phyloP scores from a whole-genome alignment of 2,888 invertebrate genomes.

The Lymantria monacha region DNA sequence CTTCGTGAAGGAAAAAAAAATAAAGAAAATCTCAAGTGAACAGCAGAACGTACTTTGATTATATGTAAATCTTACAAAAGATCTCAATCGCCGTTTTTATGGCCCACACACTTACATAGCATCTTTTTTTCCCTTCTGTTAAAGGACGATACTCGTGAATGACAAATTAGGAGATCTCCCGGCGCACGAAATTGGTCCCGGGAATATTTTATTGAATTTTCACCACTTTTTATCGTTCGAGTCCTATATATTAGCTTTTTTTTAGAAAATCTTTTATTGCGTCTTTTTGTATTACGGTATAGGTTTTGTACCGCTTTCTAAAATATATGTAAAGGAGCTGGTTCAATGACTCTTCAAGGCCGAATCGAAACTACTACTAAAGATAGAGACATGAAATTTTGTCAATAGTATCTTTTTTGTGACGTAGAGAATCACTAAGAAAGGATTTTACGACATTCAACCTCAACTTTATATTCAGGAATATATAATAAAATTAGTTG shows the following conservation, averaged over 20 bases:
- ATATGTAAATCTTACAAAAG: too few relatives aligned
- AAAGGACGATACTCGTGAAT: constrained; percentile 63
- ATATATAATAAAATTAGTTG: too few relatives aligned
- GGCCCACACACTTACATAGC: constrained; percentile 39
- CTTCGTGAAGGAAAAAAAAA: too few relatives aligned
- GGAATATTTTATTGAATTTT: constrained; percentile 60
- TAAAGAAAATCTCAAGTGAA: too few relatives aligned
- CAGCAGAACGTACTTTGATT: too few relatives aligned
- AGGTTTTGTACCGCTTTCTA: background rate
- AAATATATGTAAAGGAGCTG: background rate
- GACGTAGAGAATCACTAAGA: too few relatives aligned
- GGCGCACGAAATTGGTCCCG: constrained; percentile 55
- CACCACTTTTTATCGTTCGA: constrained; percentile 34
- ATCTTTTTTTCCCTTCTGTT: constrained; percentile 41
- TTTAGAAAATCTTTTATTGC: constrained; percentile 21
- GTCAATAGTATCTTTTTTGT: too few relatives aligned
- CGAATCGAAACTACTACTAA: too few relatives aligned
- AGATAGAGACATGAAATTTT: too few relatives aligned
- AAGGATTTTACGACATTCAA: too few relatives aligned
- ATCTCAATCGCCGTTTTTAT: constrained; percentile 20
- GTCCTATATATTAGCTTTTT: constrained; percentile 20
- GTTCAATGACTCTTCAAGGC: too few relatives aligned
- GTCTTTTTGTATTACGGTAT: background rate
- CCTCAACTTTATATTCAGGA: too few relatives aligned
- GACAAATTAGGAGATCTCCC: constrained; percentile 67